These are phyloP conservation scores for Actinia equina DNA, from an alignment of 64 coral and sea anemone species.

Conservation along the genomic window DNA sequence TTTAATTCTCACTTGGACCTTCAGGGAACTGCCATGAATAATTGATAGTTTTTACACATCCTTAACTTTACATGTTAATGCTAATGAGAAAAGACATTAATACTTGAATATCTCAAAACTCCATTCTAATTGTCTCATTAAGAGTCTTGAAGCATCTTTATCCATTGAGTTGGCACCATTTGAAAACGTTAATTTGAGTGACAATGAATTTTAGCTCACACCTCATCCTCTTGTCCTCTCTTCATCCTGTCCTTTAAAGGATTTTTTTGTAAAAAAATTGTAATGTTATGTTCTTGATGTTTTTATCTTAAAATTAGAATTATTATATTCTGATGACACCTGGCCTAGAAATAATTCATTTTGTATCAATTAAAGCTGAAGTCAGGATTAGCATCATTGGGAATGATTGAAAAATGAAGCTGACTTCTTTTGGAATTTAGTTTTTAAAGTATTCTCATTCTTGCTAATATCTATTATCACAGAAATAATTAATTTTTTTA, in stretches of 20 bases:
- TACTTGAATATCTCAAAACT: not conserved
- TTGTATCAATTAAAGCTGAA: not conserved
- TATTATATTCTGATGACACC: not conserved
- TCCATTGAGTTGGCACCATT: not conserved
- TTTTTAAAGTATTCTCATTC: constrained; percentile 6
- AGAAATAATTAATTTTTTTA: not conserved
- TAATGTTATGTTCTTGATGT: not conserved
- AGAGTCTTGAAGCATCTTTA: constrained; percentile 5
- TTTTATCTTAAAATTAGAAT: not conserved
- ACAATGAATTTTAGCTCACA: not conserved
- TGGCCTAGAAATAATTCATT: not conserved
- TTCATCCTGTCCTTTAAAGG: not conserved
- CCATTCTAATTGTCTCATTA: constrained; percentile 5
- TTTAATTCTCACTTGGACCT: not conserved
- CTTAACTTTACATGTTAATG: not conserved
- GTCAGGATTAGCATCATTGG: not conserved
- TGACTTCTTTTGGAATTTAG: not conserved
- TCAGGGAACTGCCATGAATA: not conserved
- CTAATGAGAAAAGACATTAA: constrained; percentile 1
- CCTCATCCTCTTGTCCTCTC: not conserved
- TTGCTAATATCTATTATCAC: not conserved
- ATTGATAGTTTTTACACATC: not conserved
- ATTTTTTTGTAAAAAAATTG: not conserved
- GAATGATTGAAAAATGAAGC: not conserved
- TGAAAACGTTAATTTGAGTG: not conserved